Evolutionary conservation across 2,797 vertebrate species (phyloP).

Genomic region (Calcarius lapponicus): DNA sequence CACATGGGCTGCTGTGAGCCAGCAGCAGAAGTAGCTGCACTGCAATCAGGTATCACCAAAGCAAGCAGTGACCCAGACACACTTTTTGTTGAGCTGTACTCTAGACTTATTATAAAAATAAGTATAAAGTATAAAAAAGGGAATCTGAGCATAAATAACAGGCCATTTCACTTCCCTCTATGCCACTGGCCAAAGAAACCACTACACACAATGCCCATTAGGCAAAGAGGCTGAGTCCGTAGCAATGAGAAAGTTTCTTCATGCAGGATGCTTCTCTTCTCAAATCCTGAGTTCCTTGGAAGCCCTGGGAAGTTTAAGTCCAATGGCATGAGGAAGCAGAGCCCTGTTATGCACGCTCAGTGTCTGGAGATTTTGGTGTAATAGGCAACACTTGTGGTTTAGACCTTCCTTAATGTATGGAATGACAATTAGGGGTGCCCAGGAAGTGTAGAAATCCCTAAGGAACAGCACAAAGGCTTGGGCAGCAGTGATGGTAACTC

Average conservation of each 20-base stretch:
- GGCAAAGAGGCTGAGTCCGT: not conserved
- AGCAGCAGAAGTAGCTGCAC: not conserved
- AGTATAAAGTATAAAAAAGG: not conserved
- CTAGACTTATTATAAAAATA: not conserved
- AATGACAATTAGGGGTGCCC: not conserved
- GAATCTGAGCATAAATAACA: not conserved
- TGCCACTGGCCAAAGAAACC: not conserved
- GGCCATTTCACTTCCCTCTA: not conserved
- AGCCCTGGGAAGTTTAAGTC: not conserved
- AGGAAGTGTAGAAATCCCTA: not conserved
- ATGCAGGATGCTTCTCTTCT: not conserved
- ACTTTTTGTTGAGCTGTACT: not conserved
- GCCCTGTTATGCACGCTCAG: not conserved
- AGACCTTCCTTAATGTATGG: not conserved
- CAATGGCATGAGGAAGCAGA: not conserved
- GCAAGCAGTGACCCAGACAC: not conserved
- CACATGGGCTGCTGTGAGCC: not conserved
- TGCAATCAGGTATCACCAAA: not conserved
- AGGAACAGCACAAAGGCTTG: not conserved
- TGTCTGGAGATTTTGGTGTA: not conserved
- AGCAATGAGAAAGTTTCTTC: not conserved
- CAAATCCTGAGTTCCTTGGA: not conserved
- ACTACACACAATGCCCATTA: not conserved
- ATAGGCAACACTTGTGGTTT: not conserved
- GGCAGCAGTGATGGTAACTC: not conserved